Conservation (phyloP, 1,140 invertebrate genomes). For the Drosophila athabasca region DNA sequence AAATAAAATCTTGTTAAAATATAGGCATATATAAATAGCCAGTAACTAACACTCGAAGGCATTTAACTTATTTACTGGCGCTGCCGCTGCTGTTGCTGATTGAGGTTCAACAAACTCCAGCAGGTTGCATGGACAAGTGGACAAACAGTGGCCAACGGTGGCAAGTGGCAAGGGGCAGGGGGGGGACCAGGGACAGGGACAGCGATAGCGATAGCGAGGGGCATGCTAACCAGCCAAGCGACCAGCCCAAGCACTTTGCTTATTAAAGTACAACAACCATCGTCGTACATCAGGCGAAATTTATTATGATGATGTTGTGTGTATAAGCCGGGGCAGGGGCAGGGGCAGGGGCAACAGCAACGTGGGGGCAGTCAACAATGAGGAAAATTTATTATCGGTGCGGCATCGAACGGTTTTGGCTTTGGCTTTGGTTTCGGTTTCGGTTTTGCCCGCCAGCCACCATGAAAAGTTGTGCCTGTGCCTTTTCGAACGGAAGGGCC, state of each 20-base stretch:
- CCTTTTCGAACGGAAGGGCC: slow-evolving; percentile 67
- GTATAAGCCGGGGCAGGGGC: slow-evolving; percentile 53
- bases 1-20: slow-evolving; percentile 56
- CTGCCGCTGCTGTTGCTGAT: slow-evolving; percentile 28
- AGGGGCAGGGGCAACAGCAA: slow-evolving; percentile 35
- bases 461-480: slow-evolving; percentile 52
- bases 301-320: slow-evolving; percentile 81
- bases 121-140: slow-evolving; percentile 71
- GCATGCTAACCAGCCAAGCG: slow-evolving; percentile 61
- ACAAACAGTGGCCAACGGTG: slow-evolving; percentile 58
- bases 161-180: slow-evolving; percentile 33
- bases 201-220: slow-evolving; percentile 13
- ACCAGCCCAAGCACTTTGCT: slow-evolving; percentile 77
- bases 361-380: slow-evolving; percentile 69
- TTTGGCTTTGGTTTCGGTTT: slow-evolving; percentile 49
- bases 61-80: slow-evolving; percentile 56
- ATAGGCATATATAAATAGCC: slow-evolving; percentile 42
- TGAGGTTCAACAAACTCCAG: slow-evolving; percentile 48
- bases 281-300: slow-evolving; percentile 74
- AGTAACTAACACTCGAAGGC: slow-evolving; percentile 57
- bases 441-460: slow-evolving; percentile 42
- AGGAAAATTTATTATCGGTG: slow-evolving; percentile 79
- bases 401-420: slow-evolving; percentile 72
- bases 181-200: slow-evolving; percentile 12
- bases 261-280: slow-evolving; percentile 75